Base-by-base conservation (phyloP, 2,888 invertebrate genomes). In the Terebella lapidaria region DNA sequence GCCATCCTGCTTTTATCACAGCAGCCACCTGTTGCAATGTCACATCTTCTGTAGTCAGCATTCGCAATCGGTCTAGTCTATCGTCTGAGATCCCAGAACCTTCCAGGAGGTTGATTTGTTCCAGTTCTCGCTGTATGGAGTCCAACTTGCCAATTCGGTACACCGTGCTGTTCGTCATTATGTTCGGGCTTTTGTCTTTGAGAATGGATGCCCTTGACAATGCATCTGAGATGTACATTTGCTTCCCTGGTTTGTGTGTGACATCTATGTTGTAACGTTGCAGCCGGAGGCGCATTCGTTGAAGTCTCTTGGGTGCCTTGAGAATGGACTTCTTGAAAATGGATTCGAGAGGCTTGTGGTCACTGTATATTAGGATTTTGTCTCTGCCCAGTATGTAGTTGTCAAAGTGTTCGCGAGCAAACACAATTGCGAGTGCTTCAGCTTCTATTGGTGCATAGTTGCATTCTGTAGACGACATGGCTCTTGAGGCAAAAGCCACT, bases 261-360 rank as follows among this genome's bases (percentile, higher is more conserved):
- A 76, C 63, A 3, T 58, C 56, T 61, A 72, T 73, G 54, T 72
- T 63, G 60, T 81, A 81, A 3, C 69, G 72, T 18, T 77, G 70
- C 22, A 80, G 60, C 2, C 67, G 59, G 0, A 70, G 45, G 5
- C 70, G 56, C 71, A 74, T 70, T 27, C 68, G 49, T 58, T 73
- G 70, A 5, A 76, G 65, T 10, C 72, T 62, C 28, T 64, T 70
- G 1, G 71, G 66, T 26, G 67, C 64, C 3, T 58, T 56, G 1
- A 70, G 66, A n/a, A 77, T 56, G 20, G 62, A 55, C 57, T 69
- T 66, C 71, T 71, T 69, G 55, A 79, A 72, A 51, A 81, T 76
- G 4, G 67, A 52, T 27, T 73, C 75, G 1, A 83, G 63, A 0
- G 82, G 80, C 60, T 77, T 74, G 64, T 80, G 78, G 60, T 80